Base-by-base conservation (phyloP, 2,888 invertebrate genomes). In the Drosophila anomalata region DNA sequence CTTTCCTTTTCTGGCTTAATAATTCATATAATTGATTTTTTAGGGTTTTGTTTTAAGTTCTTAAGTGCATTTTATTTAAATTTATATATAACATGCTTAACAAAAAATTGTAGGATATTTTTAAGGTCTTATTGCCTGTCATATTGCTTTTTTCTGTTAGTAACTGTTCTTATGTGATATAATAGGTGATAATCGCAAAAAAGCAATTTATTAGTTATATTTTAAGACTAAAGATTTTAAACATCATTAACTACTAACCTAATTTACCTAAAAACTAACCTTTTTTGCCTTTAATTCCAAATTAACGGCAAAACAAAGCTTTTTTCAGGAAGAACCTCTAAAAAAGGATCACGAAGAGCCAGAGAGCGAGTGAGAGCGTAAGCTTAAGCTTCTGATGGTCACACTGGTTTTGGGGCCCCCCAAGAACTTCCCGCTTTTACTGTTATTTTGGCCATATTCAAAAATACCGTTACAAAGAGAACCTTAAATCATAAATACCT, bases 1-100 rank as follows among this genome's bases (percentile, higher is more conserved):
- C 14, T 59, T 76, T 20, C 26, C 44, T 26, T 22, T 29, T 24
- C n/a, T 9, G n/a, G 14, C 17, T 17, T 14, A n/a, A 1, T 14
- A n/a, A n/a, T 14, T n/a, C 14, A 17, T n/a, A 36, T n/a, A 36
- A 14, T 33, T 33, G 1, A 11, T 33, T 33, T 11, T 33, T 11
- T 12, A 33, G 5, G 29, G 29, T 29, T 29, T 29, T 9, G 29
- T 7, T 1, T 8, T 2, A 1, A 2, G 9, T 9, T 29, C 33
- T 33, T 7, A 36, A n/a, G 36, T n/a, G 36, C n/a, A 5, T 36
- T 12, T 36, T 36, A 36, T 36, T 36, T 4, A n/a, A 36, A 36
- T 36, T n/a, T 36, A n/a, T 36, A 4, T 1, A 36, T 36, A 24
- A 24, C 22, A 2, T 0, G 22, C 3, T 24, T 24, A 24, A 24